Percentiles rank a stretch among this genome's conserved stretches.
Conservation (phyloP, 1,140 invertebrate genomes). For the Thaumatotibia leucotreta region DNA sequence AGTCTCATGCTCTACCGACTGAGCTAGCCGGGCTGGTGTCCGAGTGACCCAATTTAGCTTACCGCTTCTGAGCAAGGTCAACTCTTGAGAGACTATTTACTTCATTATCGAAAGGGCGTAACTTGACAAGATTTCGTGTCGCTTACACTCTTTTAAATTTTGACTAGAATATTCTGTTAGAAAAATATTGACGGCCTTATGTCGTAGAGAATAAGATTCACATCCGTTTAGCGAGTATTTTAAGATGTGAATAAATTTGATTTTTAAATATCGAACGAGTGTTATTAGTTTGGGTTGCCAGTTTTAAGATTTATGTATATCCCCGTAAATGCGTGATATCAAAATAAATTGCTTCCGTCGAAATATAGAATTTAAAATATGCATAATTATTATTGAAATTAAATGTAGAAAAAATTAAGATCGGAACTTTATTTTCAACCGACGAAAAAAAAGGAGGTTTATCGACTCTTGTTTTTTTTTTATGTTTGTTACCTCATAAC, state of each 20-base stretch:
- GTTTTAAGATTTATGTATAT: neutral
- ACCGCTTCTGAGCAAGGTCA: conserved; percentile 6
- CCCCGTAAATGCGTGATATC: neutral
- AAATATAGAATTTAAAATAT: neutral
- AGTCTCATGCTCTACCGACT: conserved; percentile 93
- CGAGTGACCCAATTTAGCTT: conserved; percentile 1
- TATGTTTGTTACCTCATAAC: too few relatives aligned
- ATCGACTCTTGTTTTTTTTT: too few relatives aligned
- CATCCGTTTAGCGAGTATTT: neutral
- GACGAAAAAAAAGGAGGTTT: too few relatives aligned
- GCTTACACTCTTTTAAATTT: neutral
- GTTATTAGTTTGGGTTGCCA: neutral
- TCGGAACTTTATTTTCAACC: too few relatives aligned
- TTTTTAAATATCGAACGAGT: neutral
- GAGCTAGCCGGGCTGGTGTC: conserved; percentile 82
- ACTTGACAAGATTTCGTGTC: neutral
- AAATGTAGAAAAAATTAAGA: neutral
- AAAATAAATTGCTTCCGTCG: neutral
- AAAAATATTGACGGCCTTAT: neutral
- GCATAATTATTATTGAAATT: neutral
- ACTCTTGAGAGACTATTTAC: neutral
- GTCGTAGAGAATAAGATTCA: neutral
- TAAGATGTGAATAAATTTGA: neutral
- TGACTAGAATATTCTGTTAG: neutral
- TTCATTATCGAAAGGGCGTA: neutral